These are phyloP conservation scores for Synanceia verrucosa DNA, from an alignment of 2,797 vertebrate genomes.

Conservation along the genomic window DNA sequence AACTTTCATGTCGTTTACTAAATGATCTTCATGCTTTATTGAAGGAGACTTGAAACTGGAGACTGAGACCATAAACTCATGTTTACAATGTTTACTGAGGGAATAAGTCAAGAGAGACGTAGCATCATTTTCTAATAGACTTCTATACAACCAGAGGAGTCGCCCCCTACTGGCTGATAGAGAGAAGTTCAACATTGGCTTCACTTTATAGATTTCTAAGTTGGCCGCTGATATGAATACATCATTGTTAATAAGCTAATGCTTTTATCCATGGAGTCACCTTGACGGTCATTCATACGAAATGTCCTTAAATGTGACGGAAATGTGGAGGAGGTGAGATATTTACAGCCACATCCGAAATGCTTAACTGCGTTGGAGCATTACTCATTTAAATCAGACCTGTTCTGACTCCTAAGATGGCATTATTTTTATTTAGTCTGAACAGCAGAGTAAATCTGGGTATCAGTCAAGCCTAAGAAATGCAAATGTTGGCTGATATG, in stretches of 20 bases:
- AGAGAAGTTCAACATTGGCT: background rate
- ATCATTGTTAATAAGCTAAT: background rate
- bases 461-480: background rate
- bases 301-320: background rate
- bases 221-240: background rate
- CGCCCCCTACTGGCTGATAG: background rate
- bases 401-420: background rate
- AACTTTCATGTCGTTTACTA: too few relatives aligned
- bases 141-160: background rate
- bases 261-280: background rate
- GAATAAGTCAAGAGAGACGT: too few relatives aligned
- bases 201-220: background rate
- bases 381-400: background rate
- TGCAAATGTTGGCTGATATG: background rate
- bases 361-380: background rate
- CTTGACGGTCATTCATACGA: background rate
- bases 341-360: background rate
- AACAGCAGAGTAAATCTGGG: conserved; percentile 7
- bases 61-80: too few relatives aligned
- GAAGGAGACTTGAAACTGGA: too few relatives aligned
- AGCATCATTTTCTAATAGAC: too few relatives aligned
- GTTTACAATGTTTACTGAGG: too few relatives aligned
- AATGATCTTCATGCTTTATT: too few relatives aligned
- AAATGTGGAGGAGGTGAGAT: background rate
- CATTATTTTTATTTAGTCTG: background rate